These are phyloP conservation scores for Micrasema longulum DNA, from an alignment of 1,140 invertebrate species.

Conservation along the genomic window DNA sequence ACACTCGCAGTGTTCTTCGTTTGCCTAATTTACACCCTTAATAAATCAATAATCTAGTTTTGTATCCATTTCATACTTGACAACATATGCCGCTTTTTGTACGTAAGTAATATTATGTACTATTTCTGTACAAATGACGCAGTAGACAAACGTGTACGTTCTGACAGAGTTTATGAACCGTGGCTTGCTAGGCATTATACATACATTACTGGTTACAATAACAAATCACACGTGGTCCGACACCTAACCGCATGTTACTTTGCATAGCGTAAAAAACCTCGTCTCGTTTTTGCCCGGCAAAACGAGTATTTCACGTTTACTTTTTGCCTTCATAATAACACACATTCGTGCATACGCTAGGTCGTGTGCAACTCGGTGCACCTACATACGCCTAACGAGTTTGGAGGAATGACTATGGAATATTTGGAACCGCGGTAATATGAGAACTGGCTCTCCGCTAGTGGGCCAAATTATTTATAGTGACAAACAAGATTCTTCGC, in stretches of 20 bases:
- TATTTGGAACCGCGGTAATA: background rate
- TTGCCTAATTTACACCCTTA: too few species aligned
- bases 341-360: conserved; percentile 28
- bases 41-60: too few species aligned
- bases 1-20: too few species aligned
- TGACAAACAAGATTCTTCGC: conserved; percentile 31
- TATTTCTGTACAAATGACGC: too few species aligned
- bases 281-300: conserved; percentile 23
- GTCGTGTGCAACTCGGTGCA: conserved; percentile 14
- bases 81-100: too few species aligned
- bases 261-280: conserved; percentile 30
- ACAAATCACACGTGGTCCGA: conserved; percentile 19
- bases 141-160: too few species aligned
- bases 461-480: conserved; percentile 29
- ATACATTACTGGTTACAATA: background rate
- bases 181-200: background rate
- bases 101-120: too few species aligned
- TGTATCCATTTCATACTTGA: too few species aligned
- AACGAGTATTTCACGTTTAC: conserved; percentile 39
- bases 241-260: conserved; percentile 23
- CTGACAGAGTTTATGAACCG: too few species aligned
- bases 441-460: conserved; percentile 3
- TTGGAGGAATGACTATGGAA: background rate
- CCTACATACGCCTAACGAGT: conserved; percentile 23
- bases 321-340: conserved; percentile 20